Evolutionary conservation across 2,113 vertebrate species (phyloP), one percentile per base, ranked within the genome.

Genomic region (Hemibates koningsi): DNA sequence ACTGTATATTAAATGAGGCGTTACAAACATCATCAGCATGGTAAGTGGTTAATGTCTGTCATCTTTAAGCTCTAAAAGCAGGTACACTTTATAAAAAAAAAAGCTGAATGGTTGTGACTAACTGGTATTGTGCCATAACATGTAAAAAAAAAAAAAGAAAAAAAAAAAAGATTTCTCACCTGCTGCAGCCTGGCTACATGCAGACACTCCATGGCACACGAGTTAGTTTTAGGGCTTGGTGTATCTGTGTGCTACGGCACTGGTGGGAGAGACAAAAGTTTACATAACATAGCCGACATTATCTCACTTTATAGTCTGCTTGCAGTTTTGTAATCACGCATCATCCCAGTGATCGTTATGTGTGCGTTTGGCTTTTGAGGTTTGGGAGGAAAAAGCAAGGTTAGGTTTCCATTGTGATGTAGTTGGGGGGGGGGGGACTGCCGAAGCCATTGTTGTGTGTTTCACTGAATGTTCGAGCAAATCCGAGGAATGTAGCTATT

Each of bases 401-500:
- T 85, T 80, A 27, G 76, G 43, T 71, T 86, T 61, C 66, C 61
- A 90, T 86, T 85, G 88, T 86, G 84, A 52, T 17, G 83, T 27
- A 76, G 84, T 63, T 19, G 5, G 14, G 24, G 12, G 4, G 54
- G 27, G 5, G 27, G 6, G 3, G 24, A 6, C 12, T 45, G 81
- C 43, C 41, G 16, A 32, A 87, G 32, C 83, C 84, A 88, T 89
- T 90, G 92, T 92, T 88, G 84, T 68, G 73, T 89, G 90, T 87
- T 86, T 92, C 84, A 14, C 81, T 81, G 90, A 94, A 93, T 87
- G 89, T 92, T 93, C 84, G 82, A 89, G 95, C 88, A 89, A 84
- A 92, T 82, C 54, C 66, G 84, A 91, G 92, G 95, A 94, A 95
- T 93, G 93, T 90, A 84, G 83, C 90, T 54, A 12, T 81, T 32